Evolutionary conservation across 2,113 vertebrate species (phyloP), one percentile per base, ranked within the genome.

Genomic region (Anolis carolinensis): DNA sequence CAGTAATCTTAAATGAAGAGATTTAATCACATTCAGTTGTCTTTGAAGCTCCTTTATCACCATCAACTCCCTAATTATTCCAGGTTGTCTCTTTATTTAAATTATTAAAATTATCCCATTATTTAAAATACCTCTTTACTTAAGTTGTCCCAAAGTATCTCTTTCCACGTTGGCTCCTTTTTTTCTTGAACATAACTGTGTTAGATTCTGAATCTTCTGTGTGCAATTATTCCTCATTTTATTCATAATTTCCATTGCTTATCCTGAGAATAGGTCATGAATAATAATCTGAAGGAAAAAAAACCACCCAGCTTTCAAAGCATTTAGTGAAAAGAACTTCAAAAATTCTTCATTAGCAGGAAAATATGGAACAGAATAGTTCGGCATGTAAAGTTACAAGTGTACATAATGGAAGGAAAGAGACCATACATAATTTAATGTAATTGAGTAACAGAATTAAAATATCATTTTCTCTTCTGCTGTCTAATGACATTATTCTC

Each of bases 381-480:
- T 87, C 87, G 87, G 86, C 79, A 67, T 88, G 92, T 88, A 92
- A 92, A 88, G 50, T 83, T 90, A 84, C 77, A 87, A 78, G 87
- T 87, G 85, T 91, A 92, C 88, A 87, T 92, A 89, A 88, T 89
- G 92, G 79, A 36, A 27, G 81, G 78, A 63, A 84, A 86, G 27
- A 52, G 18, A 86, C 88, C 81, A 89, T 90, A 87, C 73, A 83
- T 93, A 89, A 94, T 93, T 94, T 87, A 91, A 93, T n/a, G 77
- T 82, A 92, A 91, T 78, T 87, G 89, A 93, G 75, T 70, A 75
- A 91, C 36, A 1, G 89, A 94, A 92, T 91, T 85, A 93, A 94
- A 90, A 90, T 30, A 27, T 39, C 36, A 86, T 88, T 85, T 84
- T 44, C 39, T 10, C 59, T 84, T 82, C 23, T 75, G 86, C 86